Percentiles rank a stretch among this genome's conserved stretches.
Conservation (phyloP, 2,113 vertebrate genomes). For the Gulo gulo region DNA sequence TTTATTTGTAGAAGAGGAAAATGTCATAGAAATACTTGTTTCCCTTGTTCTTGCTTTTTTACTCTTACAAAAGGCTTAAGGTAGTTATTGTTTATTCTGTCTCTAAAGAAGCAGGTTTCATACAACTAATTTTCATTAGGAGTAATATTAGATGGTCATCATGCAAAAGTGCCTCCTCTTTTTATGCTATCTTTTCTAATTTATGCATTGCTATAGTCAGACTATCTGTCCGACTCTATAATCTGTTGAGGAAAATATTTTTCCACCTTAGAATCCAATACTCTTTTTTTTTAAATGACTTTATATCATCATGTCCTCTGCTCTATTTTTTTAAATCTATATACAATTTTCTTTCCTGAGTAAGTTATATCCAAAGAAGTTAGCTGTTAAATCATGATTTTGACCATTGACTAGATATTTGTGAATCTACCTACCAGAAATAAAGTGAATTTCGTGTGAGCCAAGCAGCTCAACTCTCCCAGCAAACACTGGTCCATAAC, state of each 20-base stretch:
- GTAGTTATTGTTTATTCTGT: not conserved
- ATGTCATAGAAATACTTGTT: not conserved
- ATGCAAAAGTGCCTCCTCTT: not conserved
- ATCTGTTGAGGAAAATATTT: not conserved
- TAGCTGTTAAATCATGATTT: not conserved
- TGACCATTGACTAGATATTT: not conserved
- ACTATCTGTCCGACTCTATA: not conserved
- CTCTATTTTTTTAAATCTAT: not conserved
- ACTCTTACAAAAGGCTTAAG: not conserved
- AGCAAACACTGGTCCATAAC: not conserved
- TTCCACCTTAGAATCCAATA: not conserved
- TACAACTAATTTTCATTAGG: not conserved
- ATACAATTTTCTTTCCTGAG: not conserved
- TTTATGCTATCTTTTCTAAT: not conserved
- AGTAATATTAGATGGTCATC: not conserved
- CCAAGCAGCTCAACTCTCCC: not conserved
- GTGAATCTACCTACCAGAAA: not conserved
- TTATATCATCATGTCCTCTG: not conserved
- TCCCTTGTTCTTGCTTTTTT: not conserved
- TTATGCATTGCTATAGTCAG: not conserved
- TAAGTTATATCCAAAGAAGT: not conserved
- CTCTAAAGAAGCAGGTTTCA: not conserved
- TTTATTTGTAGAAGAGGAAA: conserved; percentile 24
- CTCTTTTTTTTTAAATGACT: not conserved
- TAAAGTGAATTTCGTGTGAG: not conserved